These are phyloP conservation scores for Ochlodes sylvanus DNA, from an alignment of 2,888 invertebrate species.

Conservation along the genomic window DNA sequence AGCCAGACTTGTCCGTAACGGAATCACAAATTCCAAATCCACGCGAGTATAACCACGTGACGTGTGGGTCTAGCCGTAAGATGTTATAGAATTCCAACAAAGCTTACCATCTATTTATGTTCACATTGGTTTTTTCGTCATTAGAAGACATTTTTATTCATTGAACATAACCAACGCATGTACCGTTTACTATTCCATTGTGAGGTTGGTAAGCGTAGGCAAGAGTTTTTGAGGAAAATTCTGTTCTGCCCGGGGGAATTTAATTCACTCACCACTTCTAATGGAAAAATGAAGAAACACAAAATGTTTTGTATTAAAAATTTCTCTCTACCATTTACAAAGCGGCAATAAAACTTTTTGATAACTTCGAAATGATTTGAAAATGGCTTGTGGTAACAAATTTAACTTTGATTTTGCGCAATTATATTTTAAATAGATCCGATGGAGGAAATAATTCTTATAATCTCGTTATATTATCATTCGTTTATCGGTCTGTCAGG, in stretches of 20 bases:
- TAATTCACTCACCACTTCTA: conserved; percentile 5
- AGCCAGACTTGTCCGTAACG: too few relatives aligned
- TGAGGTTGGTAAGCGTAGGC: not conserved
- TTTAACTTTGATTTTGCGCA: not conserved
- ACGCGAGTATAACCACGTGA: too few relatives aligned
- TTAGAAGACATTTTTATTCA: not conserved
- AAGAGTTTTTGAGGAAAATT: not conserved
- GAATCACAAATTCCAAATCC: too few relatives aligned
- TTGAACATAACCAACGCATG: not conserved
- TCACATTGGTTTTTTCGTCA: too few relatives aligned
- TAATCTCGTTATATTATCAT: too few relatives aligned
- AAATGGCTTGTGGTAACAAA: not conserved
- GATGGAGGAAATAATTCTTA: too few relatives aligned
- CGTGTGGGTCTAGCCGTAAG: too few relatives aligned
- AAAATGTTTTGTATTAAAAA: conserved; percentile 11
- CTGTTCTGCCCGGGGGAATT: not conserved
- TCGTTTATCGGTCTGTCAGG: too few relatives aligned
- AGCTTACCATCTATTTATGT: too few relatives aligned
- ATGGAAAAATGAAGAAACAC: not conserved
- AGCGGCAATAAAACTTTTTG: not conserved
- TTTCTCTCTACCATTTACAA: not conserved
- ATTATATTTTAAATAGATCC: too few relatives aligned
- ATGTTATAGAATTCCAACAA: too few relatives aligned
- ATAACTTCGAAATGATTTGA: not conserved
- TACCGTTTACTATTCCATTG: not conserved